phyloP scores from a whole-genome alignment of 2,797 vertebrate genomes.

The Mus minutoides region DNA sequence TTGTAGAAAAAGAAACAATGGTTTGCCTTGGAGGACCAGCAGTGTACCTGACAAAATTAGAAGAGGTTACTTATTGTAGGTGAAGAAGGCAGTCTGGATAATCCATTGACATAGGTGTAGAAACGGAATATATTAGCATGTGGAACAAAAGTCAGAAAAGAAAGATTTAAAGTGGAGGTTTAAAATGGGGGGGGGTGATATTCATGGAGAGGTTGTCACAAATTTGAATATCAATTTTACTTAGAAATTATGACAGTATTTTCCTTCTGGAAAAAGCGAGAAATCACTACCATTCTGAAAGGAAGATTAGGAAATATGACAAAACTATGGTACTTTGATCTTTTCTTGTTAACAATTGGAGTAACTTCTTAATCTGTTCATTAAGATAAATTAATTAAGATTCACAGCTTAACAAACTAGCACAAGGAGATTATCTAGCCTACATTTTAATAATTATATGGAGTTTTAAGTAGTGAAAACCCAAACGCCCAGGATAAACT shows the following conservation, averaged over 20 bases:
- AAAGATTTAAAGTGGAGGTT: fast-evolving
- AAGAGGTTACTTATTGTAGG: background rate
- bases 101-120: background rate
- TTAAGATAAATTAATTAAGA: background rate
- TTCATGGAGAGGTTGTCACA: background rate
- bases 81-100: background rate
- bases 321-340: background rate
- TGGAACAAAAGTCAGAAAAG: background rate
- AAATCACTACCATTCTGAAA: background rate
- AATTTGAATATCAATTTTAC: background rate
- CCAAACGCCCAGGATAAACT: background rate
- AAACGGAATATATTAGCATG: background rate
- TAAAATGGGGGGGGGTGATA: background rate
- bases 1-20: conserved; percentile 5
- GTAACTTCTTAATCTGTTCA: background rate
- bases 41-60: background rate
- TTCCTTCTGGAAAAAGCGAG: background rate
- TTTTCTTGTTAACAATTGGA: background rate
- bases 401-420: background rate
- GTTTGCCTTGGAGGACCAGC: background rate
- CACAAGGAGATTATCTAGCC: background rate
- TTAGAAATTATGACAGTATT: background rate
- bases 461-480: background rate
- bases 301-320: background rate
- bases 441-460: background rate